A percentile compares a stretch with the other conserved stretches of the same genome.
Conservation (phyloP, 1,140 invertebrate genomes). For the Halotydeus destructor region DNA sequence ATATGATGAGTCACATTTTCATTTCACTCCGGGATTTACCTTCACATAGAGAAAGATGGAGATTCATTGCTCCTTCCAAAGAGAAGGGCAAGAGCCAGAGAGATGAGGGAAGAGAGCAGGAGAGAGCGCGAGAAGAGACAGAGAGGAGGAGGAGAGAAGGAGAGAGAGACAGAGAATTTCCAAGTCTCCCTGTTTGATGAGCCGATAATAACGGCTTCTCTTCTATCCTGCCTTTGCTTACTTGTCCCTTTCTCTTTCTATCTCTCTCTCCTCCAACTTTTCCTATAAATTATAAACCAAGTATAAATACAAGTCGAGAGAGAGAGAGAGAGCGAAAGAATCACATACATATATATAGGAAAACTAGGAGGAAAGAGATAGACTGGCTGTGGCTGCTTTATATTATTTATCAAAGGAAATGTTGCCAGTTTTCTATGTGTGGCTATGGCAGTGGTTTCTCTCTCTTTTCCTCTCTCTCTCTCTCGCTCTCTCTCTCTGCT, state of each 20-base stretch:
- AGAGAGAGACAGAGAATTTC: background rate
- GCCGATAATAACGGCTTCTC: constrained; percentile 1
- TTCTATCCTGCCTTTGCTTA: background rate
- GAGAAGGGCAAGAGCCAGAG: background rate
- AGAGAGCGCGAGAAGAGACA: background rate
- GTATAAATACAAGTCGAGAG: background rate
- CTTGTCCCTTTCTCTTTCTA: background rate
- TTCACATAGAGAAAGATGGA: background rate
- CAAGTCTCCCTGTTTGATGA: background rate
- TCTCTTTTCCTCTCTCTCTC: background rate
- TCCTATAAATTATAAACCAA: background rate
- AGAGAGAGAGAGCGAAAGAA: constrained; percentile 2
- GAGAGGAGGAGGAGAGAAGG: background rate
- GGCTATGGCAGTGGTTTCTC: background rate
- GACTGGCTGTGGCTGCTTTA: background rate
- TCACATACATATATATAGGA: background rate
- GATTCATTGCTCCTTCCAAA: background rate
- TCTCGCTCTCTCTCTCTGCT: background rate
- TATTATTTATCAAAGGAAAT: background rate
- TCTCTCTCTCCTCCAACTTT: background rate
- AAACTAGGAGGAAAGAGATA: background rate
- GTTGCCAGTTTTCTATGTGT: background rate
- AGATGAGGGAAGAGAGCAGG: background rate
- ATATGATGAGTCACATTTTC: constrained; percentile 4
- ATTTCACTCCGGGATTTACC: constrained; percentile 4